Base-by-base conservation (phyloP, 2,797 vertebrate genomes). In the Sarcoramphus papa region DNA sequence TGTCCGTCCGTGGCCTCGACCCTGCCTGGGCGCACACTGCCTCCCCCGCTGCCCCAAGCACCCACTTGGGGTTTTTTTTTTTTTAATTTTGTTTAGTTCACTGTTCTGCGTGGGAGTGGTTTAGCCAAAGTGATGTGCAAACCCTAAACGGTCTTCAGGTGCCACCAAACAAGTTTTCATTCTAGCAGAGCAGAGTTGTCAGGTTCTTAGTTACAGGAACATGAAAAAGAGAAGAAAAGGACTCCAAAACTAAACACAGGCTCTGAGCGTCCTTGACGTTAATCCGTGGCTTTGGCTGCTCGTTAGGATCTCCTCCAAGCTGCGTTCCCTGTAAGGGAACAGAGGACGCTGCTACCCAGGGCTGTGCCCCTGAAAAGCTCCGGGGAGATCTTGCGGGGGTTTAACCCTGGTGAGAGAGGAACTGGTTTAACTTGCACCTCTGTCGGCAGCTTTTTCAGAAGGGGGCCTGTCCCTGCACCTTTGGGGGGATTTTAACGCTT, bases 21-120 rank as follows among this genome's bases (percentile, higher is more conserved):
- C 9, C 64, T 18, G 43, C 64, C 43, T 0, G 1, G 4, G n/a
- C 3, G 3, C 27, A 5, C 21, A 1, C 41, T 37, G 77, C 43
- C 51, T 56, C 41, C 63, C 54, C 45, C 6, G 2, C 54, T 15
- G 24, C 54, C 45, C 7, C 40, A 22, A 10, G 13, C 33, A 43
- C 25, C 64, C 20, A 1, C 20, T 8, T 57, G 31, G 43, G 43
- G 7, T 2, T 24, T n/a, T 16, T 12, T 14, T 28, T 35, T 5
- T 15, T n/a, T 17, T 8, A 16, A 7, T 24, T 60, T 19, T 35
- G 25, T 25, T 27, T 7, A 9, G 22, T 27, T 21, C 2, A 0
- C 25, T 14, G 40, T 10, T 27, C 67, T 40, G 50, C 4, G 28
- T 12, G 12, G 28, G 50, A 15, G 59, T 1, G 28, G 14, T 12